Evolutionary conservation across 1,140 invertebrate genomes (phyloP), one percentile per base, ranked within the genome.

Genomic region (Pseudomyrmex cubaensis): DNA sequence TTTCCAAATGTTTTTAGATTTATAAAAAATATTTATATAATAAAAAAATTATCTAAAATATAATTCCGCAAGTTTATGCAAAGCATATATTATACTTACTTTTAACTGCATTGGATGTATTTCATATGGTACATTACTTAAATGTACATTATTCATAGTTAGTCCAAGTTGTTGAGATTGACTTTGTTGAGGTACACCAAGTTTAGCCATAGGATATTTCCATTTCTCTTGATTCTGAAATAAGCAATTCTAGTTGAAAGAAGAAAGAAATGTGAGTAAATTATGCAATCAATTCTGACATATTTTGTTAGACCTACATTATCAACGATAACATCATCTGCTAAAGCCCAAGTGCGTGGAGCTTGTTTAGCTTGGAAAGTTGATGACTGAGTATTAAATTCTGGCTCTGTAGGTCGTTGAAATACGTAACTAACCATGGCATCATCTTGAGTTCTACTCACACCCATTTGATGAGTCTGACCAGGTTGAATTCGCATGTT

Each of bases 401-500:
- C 97, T 64, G 96, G 95, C 92, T 98, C 97, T 77, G 96, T 95
- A 76, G 97, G 96, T 87, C 97, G 94, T 94, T 98, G 97, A 93
- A 97, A 98, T 77, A 98, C 97, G 93, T 98, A 98, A 88, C 97
- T 96, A 84, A 98, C 97, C 92, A 97, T 96, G 73, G 97, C 97
- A 95, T 98, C 98, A 93, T 98, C 97, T 94, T 97, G 97, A 84
- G 96, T 94, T 90, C 96, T 95, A 76, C 93, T 94, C 1, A 94
- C 85, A 69, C 93, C 90, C 74, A 94, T 94, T 62, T 94, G 94
- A 91, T 93, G 93, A 50, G 93, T 92, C 22, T 94, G 94, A 85
- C 93, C 93, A 48, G 92, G 90, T 89, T 93, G 93, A 84, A 94
- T 91, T 67, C 93, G 91, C 83, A 94, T 89, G 46, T 91, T 93